phyloP scores from a whole-genome alignment of 1,140 invertebrate species.

The Lordiphosa clarofinis region DNA sequence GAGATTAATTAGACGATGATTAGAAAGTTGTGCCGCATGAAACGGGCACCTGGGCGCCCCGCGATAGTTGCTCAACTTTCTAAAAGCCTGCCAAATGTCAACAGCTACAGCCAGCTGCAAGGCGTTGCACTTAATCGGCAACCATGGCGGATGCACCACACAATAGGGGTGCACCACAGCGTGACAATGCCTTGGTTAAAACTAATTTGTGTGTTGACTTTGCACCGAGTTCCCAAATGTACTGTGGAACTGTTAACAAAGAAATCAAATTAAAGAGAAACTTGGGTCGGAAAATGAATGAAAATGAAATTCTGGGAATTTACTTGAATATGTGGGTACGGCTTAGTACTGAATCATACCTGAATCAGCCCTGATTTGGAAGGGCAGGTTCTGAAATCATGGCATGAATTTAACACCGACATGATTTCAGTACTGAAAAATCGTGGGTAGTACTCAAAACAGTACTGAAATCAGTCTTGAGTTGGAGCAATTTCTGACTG shows the following conservation, averaged over 20 bases:
- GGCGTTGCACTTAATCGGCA: constrained; percentile 65
- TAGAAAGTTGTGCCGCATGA: constrained; percentile 26
- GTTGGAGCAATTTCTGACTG: no score
- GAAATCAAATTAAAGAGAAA: no score
- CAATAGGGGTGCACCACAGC: constrained; percentile 51
- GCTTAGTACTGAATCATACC: no score
- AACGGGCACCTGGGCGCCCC: not conserved
- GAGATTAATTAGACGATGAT: constrained; percentile 62
- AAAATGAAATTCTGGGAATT: no score
- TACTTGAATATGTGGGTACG: no score
- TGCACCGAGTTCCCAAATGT: constrained; percentile 3
- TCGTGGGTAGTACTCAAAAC: no score
- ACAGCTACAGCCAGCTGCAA: constrained; percentile 25
- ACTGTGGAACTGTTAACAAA: constrained; percentile 17
- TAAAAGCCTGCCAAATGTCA: constrained; percentile 31
- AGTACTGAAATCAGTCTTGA: no score
- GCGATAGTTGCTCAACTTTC: constrained; percentile 20
- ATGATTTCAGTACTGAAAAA: no score
- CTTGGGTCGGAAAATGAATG: no score
- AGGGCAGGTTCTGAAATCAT: no score
- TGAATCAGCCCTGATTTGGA: no score
- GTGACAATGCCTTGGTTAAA: constrained; percentile 73
- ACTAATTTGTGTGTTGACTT: constrained; percentile 67
- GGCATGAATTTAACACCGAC: no score
- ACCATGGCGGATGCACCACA: constrained; percentile 32